Conservation (phyloP, 2,113 vertebrate species). For the Apeltes quadracus region DNA sequence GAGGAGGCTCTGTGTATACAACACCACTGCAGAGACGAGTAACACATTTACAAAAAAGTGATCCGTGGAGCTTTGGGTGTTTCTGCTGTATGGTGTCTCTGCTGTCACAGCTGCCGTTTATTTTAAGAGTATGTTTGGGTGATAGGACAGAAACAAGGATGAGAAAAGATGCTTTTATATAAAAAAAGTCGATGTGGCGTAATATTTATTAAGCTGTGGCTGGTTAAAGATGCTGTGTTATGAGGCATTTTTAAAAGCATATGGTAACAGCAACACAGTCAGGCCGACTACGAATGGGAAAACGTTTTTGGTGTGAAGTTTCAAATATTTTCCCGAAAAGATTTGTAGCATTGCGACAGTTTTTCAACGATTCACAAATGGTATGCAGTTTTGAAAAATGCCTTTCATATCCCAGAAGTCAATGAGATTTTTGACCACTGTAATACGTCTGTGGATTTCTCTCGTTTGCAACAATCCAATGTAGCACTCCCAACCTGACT, state of each 20-base stretch:
- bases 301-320: constrained; percentile 35
- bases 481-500: constrained; percentile 71
- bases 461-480: constrained; percentile 64
- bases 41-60: background rate
- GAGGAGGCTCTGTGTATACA: constrained; percentile 34
- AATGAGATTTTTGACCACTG: constrained; percentile 50
- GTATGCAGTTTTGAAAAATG: constrained; percentile 71
- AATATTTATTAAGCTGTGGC: constrained; percentile 34
- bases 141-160: constrained; percentile 17
- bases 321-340: constrained; percentile 53
- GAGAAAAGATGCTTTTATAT: constrained; percentile 34
- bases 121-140: constrained; percentile 35
- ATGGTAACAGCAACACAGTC: constrained; percentile 10
- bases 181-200: constrained; percentile 19
- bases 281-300: constrained; percentile 22
- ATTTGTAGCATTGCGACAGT: constrained; percentile 74
- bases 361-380: constrained; percentile 63
- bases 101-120: constrained; percentile 36
- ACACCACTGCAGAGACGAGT: constrained; percentile 27
- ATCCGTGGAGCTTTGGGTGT: constrained; percentile 49
- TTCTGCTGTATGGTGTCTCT: constrained; percentile 25
- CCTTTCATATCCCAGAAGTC: constrained; percentile 55
- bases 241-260: constrained; percentile 36
- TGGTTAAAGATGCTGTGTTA: constrained; percentile 27
- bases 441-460: constrained; percentile 68